Percentiles rank a stretch among this genome's conserved stretches.
Conservation (phyloP, 37 sponge, comb jelly and placozoan genomes). For the Oscarella lobularis region DNA sequence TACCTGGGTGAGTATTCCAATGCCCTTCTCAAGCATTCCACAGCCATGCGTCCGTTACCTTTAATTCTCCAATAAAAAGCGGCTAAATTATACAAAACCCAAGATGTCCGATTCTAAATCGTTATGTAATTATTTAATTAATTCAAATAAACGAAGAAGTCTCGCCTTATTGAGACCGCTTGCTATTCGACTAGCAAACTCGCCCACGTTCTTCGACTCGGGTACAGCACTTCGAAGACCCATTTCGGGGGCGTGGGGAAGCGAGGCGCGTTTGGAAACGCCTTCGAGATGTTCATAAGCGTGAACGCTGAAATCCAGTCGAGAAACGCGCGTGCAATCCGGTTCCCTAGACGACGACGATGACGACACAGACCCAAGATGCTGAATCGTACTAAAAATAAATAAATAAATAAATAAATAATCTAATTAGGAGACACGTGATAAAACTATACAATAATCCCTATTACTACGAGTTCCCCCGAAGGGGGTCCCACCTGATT, state of each 20-base stretch:
- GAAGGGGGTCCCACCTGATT: too few relatives aligned
- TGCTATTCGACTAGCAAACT: neutral
- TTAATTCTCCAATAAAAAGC: conserved; percentile 73
- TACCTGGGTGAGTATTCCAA: conserved; percentile 58
- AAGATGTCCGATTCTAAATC: conserved; percentile 49
- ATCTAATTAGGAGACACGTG: too few relatives aligned
- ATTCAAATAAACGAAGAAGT: too few relatives aligned
- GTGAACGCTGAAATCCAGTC: conserved; percentile 34
- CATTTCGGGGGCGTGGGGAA: conserved; percentile 22
- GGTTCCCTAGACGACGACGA: conserved; percentile 14
- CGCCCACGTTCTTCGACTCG: neutral
- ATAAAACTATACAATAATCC: too few relatives aligned
- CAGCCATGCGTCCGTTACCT: conserved; percentile 39
- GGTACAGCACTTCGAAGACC: neutral
- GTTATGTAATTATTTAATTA: too few relatives aligned
- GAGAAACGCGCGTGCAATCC: conserved; percentile 16
- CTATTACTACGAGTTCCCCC: too few relatives aligned
- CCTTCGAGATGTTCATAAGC: conserved; percentile 54
- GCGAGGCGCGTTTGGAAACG: conserved; percentile 15
- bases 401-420: too few relatives aligned
- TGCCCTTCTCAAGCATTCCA: conserved; percentile 62
- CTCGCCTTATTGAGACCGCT: neutral
- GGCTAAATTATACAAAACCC: conserved; percentile 69
- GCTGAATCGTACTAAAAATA: conserved; percentile 2
- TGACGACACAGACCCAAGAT: neutral